Conservation (phyloP, 1,140 invertebrate species). For the Popillia japonica region DNA sequence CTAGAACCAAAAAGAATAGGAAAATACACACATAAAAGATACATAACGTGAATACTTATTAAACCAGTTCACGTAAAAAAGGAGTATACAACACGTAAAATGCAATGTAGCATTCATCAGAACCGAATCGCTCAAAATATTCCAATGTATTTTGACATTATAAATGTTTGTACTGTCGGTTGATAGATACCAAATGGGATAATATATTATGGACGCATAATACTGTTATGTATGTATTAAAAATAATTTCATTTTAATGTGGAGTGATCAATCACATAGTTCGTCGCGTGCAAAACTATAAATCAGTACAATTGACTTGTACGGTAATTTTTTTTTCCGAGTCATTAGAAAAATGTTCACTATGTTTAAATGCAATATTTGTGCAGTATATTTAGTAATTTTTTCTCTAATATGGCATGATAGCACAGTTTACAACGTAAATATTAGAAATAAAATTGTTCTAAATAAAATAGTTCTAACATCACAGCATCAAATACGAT, state of each 20-base stretch:
- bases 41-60: neutral
- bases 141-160: neutral
- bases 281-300: neutral
- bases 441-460: too few relatives aligned
- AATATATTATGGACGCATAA: neutral
- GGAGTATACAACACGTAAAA: neutral
- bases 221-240: neutral
- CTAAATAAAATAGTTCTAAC: too few relatives aligned
- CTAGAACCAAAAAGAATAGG: too few relatives aligned
- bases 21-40: neutral
- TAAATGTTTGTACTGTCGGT: slow-evolving; percentile 2
- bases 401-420: too few relatives aligned
- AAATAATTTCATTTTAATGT: slow-evolving; percentile 27
- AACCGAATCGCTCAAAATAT: slow-evolving; percentile 15
- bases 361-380: neutral
- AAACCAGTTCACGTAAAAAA: slow-evolving; percentile 12
- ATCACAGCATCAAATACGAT: too few relatives aligned
- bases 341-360: neutral
- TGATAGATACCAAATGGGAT: neutral
- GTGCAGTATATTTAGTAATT: too few relatives aligned
- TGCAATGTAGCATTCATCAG: neutral
- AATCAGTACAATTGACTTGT: neutral
- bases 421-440: too few relatives aligned
- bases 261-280: neutral
- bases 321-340: neutral